Conservation (phyloP, 2,797 vertebrate species). For the Poecilia velifera region DNA sequence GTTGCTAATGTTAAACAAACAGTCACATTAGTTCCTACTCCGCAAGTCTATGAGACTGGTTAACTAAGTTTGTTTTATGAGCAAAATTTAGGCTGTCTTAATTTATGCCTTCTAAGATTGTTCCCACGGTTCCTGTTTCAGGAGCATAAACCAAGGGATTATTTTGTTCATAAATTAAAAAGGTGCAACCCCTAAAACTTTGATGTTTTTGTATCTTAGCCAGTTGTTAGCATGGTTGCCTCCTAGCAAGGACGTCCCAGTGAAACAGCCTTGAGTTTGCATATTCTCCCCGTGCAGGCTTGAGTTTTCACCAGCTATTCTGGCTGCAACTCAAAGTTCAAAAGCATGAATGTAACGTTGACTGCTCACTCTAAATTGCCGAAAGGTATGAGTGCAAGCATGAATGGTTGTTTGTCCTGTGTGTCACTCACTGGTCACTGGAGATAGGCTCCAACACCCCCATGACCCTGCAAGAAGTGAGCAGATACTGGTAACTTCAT, state of each 20-base stretch:
- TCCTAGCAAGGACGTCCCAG: neutral
- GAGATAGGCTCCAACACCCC: too few relatives aligned
- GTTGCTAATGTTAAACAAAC: constrained; percentile 8
- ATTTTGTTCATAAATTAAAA: neutral
- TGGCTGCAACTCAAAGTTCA: neutral
- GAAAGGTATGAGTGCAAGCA: neutral
- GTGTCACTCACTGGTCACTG: neutral
- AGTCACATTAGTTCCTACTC: neutral
- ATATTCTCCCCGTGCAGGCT: neutral
- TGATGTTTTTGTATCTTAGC: neutral
- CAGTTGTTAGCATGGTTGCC: neutral
- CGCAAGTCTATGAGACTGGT: neutral
- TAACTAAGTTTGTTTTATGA: neutral
- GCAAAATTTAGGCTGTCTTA: neutral
- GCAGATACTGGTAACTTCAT: too few relatives aligned
- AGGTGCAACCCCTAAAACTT: neutral
- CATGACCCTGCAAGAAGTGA: too few relatives aligned
- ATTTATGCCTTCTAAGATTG: neutral
- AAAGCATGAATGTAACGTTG: neutral
- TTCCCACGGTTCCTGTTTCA: neutral
- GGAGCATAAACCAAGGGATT: neutral
- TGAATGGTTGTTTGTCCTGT: neutral
- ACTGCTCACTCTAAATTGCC: neutral
- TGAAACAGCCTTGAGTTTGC: neutral
- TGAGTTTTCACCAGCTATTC: neutral